Evolutionary conservation across 2,113 vertebrate genomes (phyloP), one percentile per base, ranked within the genome.

Genomic region (Hemibates koningsi): DNA sequence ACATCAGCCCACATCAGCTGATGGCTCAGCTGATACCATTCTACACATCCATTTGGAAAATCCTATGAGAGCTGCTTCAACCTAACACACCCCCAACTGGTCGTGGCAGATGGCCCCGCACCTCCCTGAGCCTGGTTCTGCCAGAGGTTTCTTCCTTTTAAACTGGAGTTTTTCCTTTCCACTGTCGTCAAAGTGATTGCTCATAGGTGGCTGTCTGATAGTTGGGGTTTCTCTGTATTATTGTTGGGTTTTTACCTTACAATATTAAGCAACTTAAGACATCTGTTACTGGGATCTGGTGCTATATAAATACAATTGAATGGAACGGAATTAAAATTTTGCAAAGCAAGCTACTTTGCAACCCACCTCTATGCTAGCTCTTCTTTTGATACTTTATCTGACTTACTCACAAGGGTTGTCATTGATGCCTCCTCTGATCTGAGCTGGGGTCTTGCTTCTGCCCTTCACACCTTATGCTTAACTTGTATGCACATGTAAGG

Each of bases 241-340:
- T 66, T 66, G 2, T 38, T 0, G 34, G 61, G 10, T 66, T 5
- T 68, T 68, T 38, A 68, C 11, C 61, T 38, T 66, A 66, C 34
- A 38, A 2, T 21, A 21, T 8, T 66, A 66, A 63, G 59, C 59
- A 17, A 66, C 19, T 13, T 66, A 66, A 66, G 61, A 66, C 61
- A 66, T 38, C 32, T 66, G 34, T 0, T 21, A 13, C 21, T 38
- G 34, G 10, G 61, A 38, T 38, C 17, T 38, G 61, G 19, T 21
- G 34, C 61, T 66, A 66, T 66, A 66, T 0, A 66, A 66, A 66
- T 38, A 66, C 32, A 66, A 8, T 5, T 66, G 19, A 66, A 5
- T 13, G 19, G 10, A 66, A 66, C 0, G 0, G 6, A 66, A 66
- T 66, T 38, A 38, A 66, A 66, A 66, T 19, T 78, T 9, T 78